Base-by-base conservation (phyloP, 1,140 invertebrate species). In the Trichomalopsis sarcophagae region DNA sequence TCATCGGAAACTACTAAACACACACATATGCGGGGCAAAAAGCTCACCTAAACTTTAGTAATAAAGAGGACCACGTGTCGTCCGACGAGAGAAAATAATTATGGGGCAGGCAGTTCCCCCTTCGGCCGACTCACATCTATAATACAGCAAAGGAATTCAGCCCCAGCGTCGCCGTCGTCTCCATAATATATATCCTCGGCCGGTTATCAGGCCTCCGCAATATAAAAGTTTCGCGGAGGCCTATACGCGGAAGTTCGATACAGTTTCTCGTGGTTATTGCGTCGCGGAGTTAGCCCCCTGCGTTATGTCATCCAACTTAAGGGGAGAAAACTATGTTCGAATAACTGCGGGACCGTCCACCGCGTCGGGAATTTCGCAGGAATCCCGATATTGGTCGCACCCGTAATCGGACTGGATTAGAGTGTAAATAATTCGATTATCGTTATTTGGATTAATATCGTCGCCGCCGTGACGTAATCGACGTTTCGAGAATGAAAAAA, bases 221-320 rank as follows among this genome's bases (percentile, higher is more conserved):
- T 77, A 83, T 77, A 82, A 82, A 75, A 82, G 73, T 82, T 82
- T 30, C 68, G 2, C 9, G n/a, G 14, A 71, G 3, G 23, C n/a
- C 10, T 23, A 6, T 40, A 44, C 40, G 1, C 9, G 17, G 2
- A 75, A 69, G 81, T 44, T 55, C n/a, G 71, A 82, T 74, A 74
- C 69, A 55, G 71, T 62, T 55, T 66, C 27, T 27, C 33, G 40
- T n/a, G 73, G 71, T 82, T 74, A 82, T 62, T 75, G 71, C 50
- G 30, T 1, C 30, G 11, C 30, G 11, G 40, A 27, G 27, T 1
- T 27, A 27, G 27, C 27, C 27, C 17, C 50, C 23, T 47, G 11
- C 2, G 30, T 0, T 62, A 36, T 75, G 68, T 55, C 23, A 17
- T 50, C 6, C n/a, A 55, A 75, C 73, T 75, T 44, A 6, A 21